phyloP scores from a whole-genome alignment of 2,113 vertebrate species.

The Dendropsophus ebraccatus region DNA sequence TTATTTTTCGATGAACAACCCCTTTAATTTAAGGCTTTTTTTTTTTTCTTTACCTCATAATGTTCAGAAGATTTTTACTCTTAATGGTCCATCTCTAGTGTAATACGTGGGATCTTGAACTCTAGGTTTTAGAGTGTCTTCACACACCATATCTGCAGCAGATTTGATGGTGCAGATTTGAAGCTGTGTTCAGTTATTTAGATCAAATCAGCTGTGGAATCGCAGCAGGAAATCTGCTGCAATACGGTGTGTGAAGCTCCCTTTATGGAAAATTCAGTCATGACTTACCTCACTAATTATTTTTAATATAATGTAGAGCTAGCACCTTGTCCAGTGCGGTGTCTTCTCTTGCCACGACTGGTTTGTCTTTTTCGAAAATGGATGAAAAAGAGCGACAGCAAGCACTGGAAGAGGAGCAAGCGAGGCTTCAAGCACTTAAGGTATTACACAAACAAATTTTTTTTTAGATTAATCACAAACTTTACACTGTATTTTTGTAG shows the following conservation, averaged over 20 bases:
- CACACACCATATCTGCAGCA: too few relatives aligned
- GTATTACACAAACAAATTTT: conserved; percentile 66
- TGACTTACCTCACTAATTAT: background rate
- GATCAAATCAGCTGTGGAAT: too few relatives aligned
- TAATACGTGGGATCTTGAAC: background rate
- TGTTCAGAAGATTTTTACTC: background rate
- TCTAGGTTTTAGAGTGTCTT: too few relatives aligned
- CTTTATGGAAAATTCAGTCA: too few relatives aligned
- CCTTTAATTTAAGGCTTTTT: background rate
- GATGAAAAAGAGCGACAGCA: conserved; percentile 89
- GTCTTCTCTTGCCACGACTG: conserved; percentile 84
- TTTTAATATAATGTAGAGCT: conserved; percentile 77
- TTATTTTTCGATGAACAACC: too few relatives aligned
- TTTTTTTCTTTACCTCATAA: background rate
- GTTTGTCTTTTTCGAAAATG: conserved; percentile 85
- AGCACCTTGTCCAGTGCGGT: conserved; percentile 88
- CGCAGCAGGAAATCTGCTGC: too few relatives aligned
- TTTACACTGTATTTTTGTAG: too few relatives aligned
- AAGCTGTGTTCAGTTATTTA: too few relatives aligned
- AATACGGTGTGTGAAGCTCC: too few relatives aligned
- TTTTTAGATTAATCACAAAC: too few relatives aligned
- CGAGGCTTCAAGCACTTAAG: conserved; percentile 87
- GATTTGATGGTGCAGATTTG: too few relatives aligned
- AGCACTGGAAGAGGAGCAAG: conserved; percentile 89
- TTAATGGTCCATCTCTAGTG: background rate